phyloP scores from a whole-genome alignment of 1,140 invertebrate genomes.

The Acromyrmex charruanus region DNA sequence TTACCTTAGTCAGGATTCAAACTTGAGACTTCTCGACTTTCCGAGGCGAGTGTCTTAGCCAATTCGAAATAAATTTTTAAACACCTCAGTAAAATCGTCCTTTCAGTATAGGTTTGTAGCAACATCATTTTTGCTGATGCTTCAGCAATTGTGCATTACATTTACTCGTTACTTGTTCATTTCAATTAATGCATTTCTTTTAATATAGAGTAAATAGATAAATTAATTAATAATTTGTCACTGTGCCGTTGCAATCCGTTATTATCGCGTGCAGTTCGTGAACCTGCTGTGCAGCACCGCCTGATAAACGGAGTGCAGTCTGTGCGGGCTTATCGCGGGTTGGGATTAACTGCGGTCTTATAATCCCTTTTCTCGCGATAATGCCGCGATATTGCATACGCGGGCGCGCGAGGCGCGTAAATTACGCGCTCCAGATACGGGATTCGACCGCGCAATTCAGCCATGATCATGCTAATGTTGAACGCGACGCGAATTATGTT shows the following conservation, averaged over 20 bases:
- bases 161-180: no score
- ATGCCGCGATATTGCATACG: slow-evolving; percentile 33
- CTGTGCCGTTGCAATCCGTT: slow-evolving; percentile 3
- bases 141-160: no score
- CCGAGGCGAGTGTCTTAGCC: no score
- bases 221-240: slow-evolving; percentile 10
- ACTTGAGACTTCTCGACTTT: no score
- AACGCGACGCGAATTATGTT: slow-evolving; percentile 32
- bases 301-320: slow-evolving; percentile 40
- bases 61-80: no score
- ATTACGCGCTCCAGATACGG: slow-evolving; percentile 36
- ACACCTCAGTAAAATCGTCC: no score
- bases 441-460: slow-evolving; percentile 12
- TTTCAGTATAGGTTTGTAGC: no score
- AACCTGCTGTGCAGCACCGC: slow-evolving; percentile 14
- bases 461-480: slow-evolving; percentile 35
- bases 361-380: slow-evolving; percentile 47
- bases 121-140: no score
- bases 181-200: no score
- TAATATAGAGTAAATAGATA: no score
- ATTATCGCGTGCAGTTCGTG: slow-evolving; percentile 26
- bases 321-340: slow-evolving; percentile 31
- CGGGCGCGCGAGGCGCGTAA: background rate
- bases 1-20: no score
- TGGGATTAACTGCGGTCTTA: slow-evolving; percentile 40